Evolutionary conservation across 2,888 invertebrate genomes (phyloP).

Genomic region (Julus scanicus): DNA sequence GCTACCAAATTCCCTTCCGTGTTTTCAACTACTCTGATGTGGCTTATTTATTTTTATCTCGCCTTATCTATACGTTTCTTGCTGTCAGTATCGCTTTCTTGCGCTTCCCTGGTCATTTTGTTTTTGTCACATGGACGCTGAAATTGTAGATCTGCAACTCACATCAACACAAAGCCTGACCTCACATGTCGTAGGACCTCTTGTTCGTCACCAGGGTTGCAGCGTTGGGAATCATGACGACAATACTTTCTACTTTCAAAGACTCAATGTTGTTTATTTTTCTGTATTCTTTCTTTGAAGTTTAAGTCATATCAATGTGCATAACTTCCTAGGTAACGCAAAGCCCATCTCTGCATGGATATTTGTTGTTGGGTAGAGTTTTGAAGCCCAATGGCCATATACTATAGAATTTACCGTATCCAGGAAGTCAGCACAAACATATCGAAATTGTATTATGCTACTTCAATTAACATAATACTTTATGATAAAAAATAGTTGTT

Average conservation of each 20-base stretch:
- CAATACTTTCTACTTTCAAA: not conserved
- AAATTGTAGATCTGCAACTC: not conserved
- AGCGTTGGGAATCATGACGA: not conserved
- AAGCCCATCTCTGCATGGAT: not conserved
- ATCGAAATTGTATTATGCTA: too few species aligned
- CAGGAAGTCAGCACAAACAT: too few species aligned
- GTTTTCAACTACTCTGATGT: not conserved
- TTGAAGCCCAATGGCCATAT: too few species aligned
- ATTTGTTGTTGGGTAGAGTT: not conserved
- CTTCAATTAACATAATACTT: too few species aligned
- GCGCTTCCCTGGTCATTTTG: not conserved
- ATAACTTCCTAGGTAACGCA: not conserved
- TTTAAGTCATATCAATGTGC: too few species aligned
- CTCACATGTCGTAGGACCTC: not conserved
- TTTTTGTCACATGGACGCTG: not conserved
- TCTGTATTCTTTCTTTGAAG: too few species aligned
- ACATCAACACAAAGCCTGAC: not conserved
- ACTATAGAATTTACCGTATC: too few species aligned
- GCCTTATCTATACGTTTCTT: not conserved
- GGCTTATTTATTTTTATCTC: not conserved
- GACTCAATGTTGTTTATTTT: not conserved
- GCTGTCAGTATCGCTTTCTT: conserved; percentile 11
- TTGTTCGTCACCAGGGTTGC: not conserved
- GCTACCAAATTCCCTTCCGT: conserved; percentile 8
- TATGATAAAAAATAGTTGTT: too few species aligned